A percentile compares a stretch with the other conserved stretches of the same genome.
Conservation (phyloP, 1,140 invertebrate genomes). For the Orchesella cincta region DNA sequence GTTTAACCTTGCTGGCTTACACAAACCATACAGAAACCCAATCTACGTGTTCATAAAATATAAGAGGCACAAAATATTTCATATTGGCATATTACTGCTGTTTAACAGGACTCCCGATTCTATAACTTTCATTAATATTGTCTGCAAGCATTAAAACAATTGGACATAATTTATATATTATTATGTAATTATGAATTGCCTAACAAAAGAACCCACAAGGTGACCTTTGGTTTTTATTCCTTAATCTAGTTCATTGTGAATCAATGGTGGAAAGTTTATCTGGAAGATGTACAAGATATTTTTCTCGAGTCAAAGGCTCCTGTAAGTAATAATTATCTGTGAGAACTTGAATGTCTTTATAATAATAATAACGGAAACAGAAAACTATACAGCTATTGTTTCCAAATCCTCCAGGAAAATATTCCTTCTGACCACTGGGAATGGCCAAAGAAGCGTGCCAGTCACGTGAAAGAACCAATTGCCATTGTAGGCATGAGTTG, state of each 20-base stretch:
- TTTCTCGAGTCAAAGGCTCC: not conserved
- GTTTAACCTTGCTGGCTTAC: too few relatives aligned
- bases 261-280: conserved; percentile 1
- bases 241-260: not conserved
- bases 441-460: not conserved
- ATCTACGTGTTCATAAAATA: too few relatives aligned
- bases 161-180: too few relatives aligned
- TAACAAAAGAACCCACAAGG: too few relatives aligned
- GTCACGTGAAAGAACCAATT: not conserved
- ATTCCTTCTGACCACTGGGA: not conserved
- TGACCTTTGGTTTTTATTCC: conserved; percentile 13
- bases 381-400: not conserved
- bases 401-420: not conserved
- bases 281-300: not conserved
- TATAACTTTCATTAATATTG: too few relatives aligned
- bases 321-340: too few relatives aligned
- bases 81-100: too few relatives aligned
- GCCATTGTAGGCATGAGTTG: conserved; percentile 12
- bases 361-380: not conserved
- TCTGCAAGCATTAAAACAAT: too few relatives aligned
- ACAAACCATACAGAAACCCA: too few relatives aligned
- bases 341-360: not conserved
- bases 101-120: too few relatives aligned
- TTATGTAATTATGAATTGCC: too few relatives aligned
- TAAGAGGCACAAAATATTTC: too few relatives aligned